Evolutionary conservation across 2,888 invertebrate species (phyloP), one percentile per base, ranked within the genome.

Genomic region (Hipparchia semele): DNA sequence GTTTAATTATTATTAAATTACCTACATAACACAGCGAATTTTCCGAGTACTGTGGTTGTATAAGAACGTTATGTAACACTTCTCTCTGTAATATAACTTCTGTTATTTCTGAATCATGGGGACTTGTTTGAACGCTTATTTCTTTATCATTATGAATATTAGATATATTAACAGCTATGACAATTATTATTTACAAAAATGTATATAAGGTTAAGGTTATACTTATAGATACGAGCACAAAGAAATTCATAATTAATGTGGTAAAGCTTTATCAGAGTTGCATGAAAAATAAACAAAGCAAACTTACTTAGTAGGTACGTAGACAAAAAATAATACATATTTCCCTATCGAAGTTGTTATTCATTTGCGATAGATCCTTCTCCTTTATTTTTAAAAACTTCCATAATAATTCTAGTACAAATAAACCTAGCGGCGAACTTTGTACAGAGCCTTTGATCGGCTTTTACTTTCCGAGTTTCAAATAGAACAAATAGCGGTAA

Each of bases 1-100:
- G 70, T 76, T 73, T 72, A 73, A 76, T 74, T 74, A 49, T 49
- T 49, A 76, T 73, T 76, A 73, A 76, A 74, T 72, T 76, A 74
- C 62, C 68, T 70, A 70, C 68, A 68, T 73, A 72, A 68, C 70
- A 73, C 59, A 72, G 60, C 54, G 70, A 66, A 72, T 56, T 70
- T 72, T 58, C 71, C 70, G 62, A 70, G 67, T 68, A 58, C 13
- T 73, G 68, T 61, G 59, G 69, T 49, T 58, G 59, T 51, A 45
- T 65, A 54, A 61, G 60, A 56, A 67, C 60, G 53, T 68, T 73
- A 60, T 67, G 46, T 70, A 74, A 72, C 56, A 12, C 62, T 62
- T 10, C 70, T 62, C 54, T 70, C 59, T 66, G 33, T 13, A 53
- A 65, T 53, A 33, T 53, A 62, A 13, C 8, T 9, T 49, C 46